Conservation (phyloP, 2,888 invertebrate genomes). For the Autographa pulchrina region DNA sequence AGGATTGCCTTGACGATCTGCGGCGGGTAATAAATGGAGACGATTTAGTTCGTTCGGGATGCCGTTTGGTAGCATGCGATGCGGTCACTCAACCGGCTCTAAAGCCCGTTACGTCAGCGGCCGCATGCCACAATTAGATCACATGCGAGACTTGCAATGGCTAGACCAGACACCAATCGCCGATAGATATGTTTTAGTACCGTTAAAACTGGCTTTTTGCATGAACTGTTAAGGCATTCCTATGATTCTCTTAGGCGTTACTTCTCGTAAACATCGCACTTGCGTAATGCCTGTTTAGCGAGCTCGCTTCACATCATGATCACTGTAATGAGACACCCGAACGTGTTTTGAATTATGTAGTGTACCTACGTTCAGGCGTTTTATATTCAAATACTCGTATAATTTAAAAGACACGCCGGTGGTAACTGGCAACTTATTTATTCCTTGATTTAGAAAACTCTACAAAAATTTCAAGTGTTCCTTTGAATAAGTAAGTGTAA, state of each 20-base stretch:
- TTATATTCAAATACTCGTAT: conserved; percentile 28
- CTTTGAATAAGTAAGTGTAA: conserved; percentile 68
- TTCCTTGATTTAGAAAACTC: conserved; percentile 53
- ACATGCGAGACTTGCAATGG: conserved; percentile 81
- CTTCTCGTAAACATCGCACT: conserved; percentile 64
- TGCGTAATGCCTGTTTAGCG: conserved; percentile 58
- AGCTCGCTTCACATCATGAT: conserved; percentile 42
- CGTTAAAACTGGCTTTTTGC: conserved; percentile 83
- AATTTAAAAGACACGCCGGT: conserved; percentile 24
- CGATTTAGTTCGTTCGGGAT: conserved; percentile 75
- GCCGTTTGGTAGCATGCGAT: conserved; percentile 79
- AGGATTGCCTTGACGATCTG: conserved; percentile 66
- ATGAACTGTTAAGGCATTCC: conserved; percentile 71
- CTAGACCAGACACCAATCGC: conserved; percentile 81
- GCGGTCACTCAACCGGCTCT: conserved; percentile 86
- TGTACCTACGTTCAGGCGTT: conserved; percentile 22
- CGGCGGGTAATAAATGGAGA: conserved; percentile 66
- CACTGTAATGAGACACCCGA: conserved; percentile 48
- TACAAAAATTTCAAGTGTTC: conserved; percentile 63
- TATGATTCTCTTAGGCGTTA: conserved; percentile 64
- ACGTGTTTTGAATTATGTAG: conserved; percentile 45
- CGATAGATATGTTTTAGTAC: conserved; percentile 81
- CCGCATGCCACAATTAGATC: conserved; percentile 86
- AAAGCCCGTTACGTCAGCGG: conserved; percentile 85
- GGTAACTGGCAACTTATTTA: conserved; percentile 28